phyloP scores from a whole-genome alignment of 2,888 invertebrate genomes.

The Icerya purchasi region DNA sequence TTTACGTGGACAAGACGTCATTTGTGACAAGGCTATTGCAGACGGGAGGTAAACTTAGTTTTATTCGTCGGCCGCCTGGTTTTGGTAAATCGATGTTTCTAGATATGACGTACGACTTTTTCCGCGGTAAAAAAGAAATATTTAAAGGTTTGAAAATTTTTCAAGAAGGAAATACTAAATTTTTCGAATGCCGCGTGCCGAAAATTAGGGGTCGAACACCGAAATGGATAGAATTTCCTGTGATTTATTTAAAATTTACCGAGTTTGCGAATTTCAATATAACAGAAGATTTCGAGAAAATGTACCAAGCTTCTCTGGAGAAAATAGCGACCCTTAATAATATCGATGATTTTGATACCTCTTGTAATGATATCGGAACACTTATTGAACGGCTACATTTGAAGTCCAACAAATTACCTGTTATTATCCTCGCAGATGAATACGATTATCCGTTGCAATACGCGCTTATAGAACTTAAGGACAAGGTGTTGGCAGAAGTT shows the following conservation, averaged over 20 bases:
- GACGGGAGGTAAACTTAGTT: not conserved
- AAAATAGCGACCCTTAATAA: no score
- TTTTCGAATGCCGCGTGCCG: not conserved
- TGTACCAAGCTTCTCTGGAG: no score
- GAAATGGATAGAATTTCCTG: constrained; percentile 1
- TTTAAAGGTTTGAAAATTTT: not conserved
- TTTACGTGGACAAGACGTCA: constrained; percentile 1
- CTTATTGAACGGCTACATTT: no score
- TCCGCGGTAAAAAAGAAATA: not conserved
- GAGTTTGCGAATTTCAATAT: not conserved
- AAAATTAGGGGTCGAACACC: no score
- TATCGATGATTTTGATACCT: no score
- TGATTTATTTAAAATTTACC: not conserved
- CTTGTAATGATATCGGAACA: no score
- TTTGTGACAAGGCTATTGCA: not conserved
- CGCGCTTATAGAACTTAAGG: no score
- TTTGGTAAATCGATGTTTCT: constrained; percentile 1
- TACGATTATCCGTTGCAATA: no score
- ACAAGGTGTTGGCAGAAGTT: no score
- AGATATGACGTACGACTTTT: not conserved
- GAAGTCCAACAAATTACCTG: no score
- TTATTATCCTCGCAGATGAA: no score
- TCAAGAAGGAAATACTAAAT: not conserved
- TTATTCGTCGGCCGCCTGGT: not conserved
- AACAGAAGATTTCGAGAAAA: no score